Base-by-base conservation (phyloP, 2,113 vertebrate genomes). In the Gymnorhina tibicen region DNA sequence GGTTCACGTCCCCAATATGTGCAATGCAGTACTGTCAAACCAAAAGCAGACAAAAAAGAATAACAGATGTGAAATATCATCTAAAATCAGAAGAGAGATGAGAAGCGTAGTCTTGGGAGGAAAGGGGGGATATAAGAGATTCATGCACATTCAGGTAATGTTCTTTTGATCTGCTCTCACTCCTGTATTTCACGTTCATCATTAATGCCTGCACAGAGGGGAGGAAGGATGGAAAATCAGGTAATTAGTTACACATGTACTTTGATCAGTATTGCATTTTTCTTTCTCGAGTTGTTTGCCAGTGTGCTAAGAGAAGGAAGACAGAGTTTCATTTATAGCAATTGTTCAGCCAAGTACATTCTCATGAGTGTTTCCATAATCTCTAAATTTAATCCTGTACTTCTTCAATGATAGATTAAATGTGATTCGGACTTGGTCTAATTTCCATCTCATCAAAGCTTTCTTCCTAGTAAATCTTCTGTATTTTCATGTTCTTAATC, bases 201-300 rank as follows among this genome's bases (percentile, higher is more conserved):
- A 76, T 85, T 85, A 92, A 82, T 50, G 64, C 52, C 44, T 80
- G 47, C 53, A 62, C 75, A 88, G 62, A 75, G 47, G 70, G 53
- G n/a, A 74, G 30, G 67, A 66, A 94, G 52, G 72, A 93, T 20
- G 15, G 62, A 93, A 87, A 85, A 81, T 83, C 69, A 74, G 72
- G 59, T 93, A 96, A 97, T 96, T 94, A 97, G 91, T 92, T 93
- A 93, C 84, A 88, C 37, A 41, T 63, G 56, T 95, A 72, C 91
- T 96, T 95, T 97, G 96, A 96, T 96, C 94, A 91, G 63, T 68
- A 37, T 41, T 91, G 67, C 84, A 20, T 90, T 90, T 95, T 89
- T 83, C 41, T 91, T 92, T 87, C 93, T 93, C 85, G 89, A 42
- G 47, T 87, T 92, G 30, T 93, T 95, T 95, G 80, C 52, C 59